Base-by-base conservation (phyloP, 1,140 invertebrate genomes). In the Meloidogyne exigua region DNA sequence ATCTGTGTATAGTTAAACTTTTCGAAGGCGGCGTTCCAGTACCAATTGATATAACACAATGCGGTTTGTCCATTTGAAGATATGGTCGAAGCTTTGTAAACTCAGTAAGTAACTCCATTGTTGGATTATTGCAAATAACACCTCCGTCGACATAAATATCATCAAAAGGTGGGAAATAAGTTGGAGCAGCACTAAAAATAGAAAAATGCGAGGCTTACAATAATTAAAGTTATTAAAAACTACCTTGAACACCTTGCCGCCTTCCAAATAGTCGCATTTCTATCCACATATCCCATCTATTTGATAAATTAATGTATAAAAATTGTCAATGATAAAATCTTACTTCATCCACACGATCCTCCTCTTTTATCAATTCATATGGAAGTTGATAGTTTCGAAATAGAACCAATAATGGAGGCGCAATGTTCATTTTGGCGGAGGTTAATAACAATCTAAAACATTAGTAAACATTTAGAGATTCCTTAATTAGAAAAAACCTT, bases 181-280 rank as follows among this genome's bases (percentile, higher is more conserved):
- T 57, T n/a, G 49, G 49, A 21, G 49, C 49, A 9, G 49, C 49
- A n/a, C 49, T 57, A 57, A 57, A 57, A 57, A n/a, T 57, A 4
- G 2, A 15, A 44, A 44, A 2, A 44, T 39, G 9, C 0, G 36
- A 0, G 10, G 10, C 9, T 39, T 39, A 4, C 3, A 39, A 39
- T 9, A 4, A 3, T 10, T 7, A 39, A 39, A 39, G 0, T 2
- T 49, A n/a, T n/a, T n/a, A n/a, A n/a, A 57, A 57, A 90, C 5
- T 1, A 57, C 49, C 49, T 57, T 4, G 49, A 57, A 57, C 49
- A 57, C 0, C 49, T 2, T n/a, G 49, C 49, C 0, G 49, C 49
- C n/a, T 57, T 57, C 49, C 49, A 57, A n/a, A 57, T 57, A 9
- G 49, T n/a, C 49, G 21, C 49, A 57, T 57, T 57, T 57, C 9